These are phyloP conservation scores for Drosophila anceps DNA, from an alignment of 2,888 invertebrate genomes.

Conservation along the genomic window DNA sequence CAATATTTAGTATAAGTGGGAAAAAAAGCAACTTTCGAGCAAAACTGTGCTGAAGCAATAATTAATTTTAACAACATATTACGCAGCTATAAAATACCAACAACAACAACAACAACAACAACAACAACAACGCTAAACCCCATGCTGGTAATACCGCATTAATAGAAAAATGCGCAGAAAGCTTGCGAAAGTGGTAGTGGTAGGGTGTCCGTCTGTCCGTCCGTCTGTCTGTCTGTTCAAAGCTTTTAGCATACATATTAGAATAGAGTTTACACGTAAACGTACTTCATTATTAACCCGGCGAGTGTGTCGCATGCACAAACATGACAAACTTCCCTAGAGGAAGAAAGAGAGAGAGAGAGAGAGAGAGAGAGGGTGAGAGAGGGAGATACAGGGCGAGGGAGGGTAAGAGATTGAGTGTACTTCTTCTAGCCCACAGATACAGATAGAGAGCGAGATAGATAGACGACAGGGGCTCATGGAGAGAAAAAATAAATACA, in stretches of 20 bases:
- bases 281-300: constrained; percentile 78
- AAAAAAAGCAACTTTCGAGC: background rate
- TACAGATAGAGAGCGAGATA: background rate
- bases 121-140: background rate
- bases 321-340: constrained; percentile 67
- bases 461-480: constrained; percentile 3
- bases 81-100: constrained; percentile 10
- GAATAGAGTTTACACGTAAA: constrained; percentile 80
- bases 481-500: constrained; percentile 75
- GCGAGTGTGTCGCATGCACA: constrained; percentile 79
- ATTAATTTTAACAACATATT: constrained; percentile 48
- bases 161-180: constrained; percentile 7
- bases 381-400: constrained; percentile 1
- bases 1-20: background rate
- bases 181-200: background rate
- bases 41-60: constrained; percentile 16
- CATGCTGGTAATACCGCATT: background rate
- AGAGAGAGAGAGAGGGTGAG: background rate
- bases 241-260: constrained; percentile 79
- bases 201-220: background rate
- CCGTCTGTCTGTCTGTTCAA: constrained; percentile 5
- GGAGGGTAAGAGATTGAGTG: constrained; percentile 2
- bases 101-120: too few relatives aligned
- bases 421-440: constrained; percentile 13
- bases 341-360: constrained; percentile 12